Evolutionary conservation across 2,113 vertebrate genomes (phyloP).

Genomic region (Platysteira castanea): DNA sequence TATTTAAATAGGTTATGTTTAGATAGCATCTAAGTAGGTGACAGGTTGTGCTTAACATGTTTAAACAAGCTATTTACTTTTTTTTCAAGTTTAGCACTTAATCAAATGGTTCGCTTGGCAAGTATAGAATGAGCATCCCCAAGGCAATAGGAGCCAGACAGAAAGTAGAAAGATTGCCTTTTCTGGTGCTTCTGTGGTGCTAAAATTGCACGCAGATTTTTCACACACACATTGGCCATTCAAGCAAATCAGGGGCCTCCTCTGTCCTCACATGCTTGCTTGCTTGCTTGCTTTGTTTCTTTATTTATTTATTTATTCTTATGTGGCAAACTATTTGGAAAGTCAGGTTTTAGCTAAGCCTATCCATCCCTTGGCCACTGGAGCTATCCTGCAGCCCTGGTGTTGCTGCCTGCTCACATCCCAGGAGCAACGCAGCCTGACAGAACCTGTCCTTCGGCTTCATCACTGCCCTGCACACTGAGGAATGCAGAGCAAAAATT

Average conservation of each 20-base stretch:
- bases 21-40: neutral
- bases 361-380: neutral
- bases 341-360: neutral
- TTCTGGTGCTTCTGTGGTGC: neutral
- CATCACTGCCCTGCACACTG: neutral
- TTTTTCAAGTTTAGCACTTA: neutral
- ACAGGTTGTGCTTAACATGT: conserved; percentile 22
- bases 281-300: neutral
- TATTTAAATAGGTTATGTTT: conserved; percentile 15
- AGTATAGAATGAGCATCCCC: neutral
- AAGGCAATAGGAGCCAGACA: neutral
- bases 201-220: neutral
- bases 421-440: fast-evolving
- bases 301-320: fast-evolving
- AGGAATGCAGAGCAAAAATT: neutral
- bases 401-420: neutral
- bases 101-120: neutral
- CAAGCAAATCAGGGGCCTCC: neutral
- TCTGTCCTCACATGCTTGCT: neutral
- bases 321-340: neutral
- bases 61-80: conserved; percentile 32
- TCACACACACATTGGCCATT: neutral
- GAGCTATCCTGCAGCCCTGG: neutral
- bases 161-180: neutral
- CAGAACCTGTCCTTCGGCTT: neutral